phyloP scores from a whole-genome alignment of 2,888 invertebrate species.

The Phyto melanocephala region DNA sequence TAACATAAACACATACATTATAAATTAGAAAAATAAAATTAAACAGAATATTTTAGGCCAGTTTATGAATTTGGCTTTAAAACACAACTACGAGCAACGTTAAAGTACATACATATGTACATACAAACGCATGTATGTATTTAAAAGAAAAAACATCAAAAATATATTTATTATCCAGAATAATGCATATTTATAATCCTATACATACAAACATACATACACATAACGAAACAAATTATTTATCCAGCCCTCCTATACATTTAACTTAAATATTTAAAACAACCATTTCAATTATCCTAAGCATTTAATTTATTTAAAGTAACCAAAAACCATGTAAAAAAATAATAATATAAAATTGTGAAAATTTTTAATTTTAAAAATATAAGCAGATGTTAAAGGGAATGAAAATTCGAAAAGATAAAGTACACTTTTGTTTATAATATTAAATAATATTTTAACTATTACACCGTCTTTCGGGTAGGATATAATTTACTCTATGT shows the following conservation, averaged over 20 bases:
- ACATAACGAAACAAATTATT: constrained; percentile 43
- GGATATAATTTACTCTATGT: no score
- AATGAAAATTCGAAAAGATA: no score
- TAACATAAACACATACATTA: not conserved
- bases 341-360: not conserved
- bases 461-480: no score
- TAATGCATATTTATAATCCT: constrained; percentile 33
- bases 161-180: constrained; percentile 47
- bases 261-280: not conserved
- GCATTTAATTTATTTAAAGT: constrained; percentile 51
- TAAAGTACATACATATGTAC: not conserved
- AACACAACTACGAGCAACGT: constrained; percentile 9
- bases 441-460: no score
- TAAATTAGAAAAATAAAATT: not conserved
- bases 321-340: not conserved
- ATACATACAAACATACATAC: constrained; percentile 6
- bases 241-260: not conserved
- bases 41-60: not conserved
- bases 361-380: not conserved
- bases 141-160: not conserved
- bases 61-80: not conserved
- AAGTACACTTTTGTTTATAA: no score
- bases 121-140: constrained; percentile 1
- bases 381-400: not conserved
- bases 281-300: constrained; percentile 51